A percentile compares a stretch with the other conserved stretches of the same genome.
Evolutionary conservation across 2,113 vertebrate species (phyloP).

Genomic region (Sciurus niger): DNA sequence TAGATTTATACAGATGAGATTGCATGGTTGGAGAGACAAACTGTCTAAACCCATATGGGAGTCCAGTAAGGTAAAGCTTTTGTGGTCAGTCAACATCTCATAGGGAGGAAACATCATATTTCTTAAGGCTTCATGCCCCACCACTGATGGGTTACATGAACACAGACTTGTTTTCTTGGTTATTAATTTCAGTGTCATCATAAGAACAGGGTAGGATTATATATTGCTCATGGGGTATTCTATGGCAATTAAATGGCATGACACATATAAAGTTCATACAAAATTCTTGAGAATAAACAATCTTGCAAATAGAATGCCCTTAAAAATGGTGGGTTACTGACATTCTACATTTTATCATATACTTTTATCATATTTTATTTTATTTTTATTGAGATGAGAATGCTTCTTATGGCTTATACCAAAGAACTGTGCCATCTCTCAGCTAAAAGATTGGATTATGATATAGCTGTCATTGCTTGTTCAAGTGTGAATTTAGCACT

Average conservation of each 20-base stretch:
- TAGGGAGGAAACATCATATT: neutral
- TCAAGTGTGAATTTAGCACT: conserved; percentile 4
- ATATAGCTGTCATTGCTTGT: neutral
- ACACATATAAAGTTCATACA: neutral
- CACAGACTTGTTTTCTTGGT: neutral
- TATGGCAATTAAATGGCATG: neutral
- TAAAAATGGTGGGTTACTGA: neutral
- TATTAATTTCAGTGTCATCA: neutral
- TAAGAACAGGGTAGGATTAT: neutral
- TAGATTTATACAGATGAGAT: neutral
- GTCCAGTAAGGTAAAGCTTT: neutral
- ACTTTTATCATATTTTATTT: neutral
- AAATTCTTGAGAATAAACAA: neutral
- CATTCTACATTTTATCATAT: conserved; percentile 36
- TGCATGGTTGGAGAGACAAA: neutral
- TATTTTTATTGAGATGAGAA: neutral
- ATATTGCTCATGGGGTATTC: neutral
- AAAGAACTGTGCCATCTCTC: neutral
- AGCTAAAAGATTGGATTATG: neutral
- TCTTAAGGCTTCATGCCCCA: neutral
- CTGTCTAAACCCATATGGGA: neutral
- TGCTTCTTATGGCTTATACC: neutral
- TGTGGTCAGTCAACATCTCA: neutral
- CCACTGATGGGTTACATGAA: neutral
- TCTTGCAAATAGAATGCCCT: neutral